A percentile compares a stretch with the other conserved stretches of the same genome.
Conservation (phyloP, 2,888 invertebrate species). For the Ypsolopha scabrella region DNA sequence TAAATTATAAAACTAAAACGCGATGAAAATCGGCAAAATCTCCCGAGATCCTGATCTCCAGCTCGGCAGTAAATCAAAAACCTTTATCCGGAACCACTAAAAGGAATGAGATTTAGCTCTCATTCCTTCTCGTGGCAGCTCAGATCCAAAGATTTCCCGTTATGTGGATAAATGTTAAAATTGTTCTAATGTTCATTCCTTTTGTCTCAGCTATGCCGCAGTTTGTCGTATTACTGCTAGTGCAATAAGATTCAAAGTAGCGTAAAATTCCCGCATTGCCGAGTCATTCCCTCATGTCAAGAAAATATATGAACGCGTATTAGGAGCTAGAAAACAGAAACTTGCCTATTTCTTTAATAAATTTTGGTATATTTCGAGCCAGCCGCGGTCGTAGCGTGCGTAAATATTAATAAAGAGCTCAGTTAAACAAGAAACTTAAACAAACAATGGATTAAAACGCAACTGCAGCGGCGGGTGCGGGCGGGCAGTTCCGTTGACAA, state of each 20-base stretch:
- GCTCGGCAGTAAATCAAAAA: not conserved
- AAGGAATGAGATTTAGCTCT: not conserved
- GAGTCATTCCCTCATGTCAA: too few relatives aligned
- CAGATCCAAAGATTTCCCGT: not conserved
- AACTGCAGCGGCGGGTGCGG: not conserved
- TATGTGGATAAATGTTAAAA: not conserved
- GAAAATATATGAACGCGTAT: too few relatives aligned
- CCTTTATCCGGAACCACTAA: not conserved
- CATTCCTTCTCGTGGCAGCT: not conserved
- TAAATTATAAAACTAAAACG: not conserved
- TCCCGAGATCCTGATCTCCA: not conserved
- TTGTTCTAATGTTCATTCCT: not conserved
- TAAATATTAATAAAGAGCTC: too few relatives aligned
- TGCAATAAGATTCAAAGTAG: not conserved
- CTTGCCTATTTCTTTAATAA: too few relatives aligned
- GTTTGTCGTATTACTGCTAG: not conserved
- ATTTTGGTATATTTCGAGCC: too few relatives aligned
- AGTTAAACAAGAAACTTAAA: not conserved
- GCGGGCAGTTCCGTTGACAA: slow-evolving; percentile 19
- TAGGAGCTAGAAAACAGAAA: too few relatives aligned
- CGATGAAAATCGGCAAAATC: not conserved
- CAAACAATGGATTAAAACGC: not conserved
- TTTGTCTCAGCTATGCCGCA: not conserved
- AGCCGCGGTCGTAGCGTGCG: too few relatives aligned
- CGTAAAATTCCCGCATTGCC: not conserved